phyloP scores from a whole-genome alignment of 2,888 invertebrate species.

The Cephus runcator region DNA sequence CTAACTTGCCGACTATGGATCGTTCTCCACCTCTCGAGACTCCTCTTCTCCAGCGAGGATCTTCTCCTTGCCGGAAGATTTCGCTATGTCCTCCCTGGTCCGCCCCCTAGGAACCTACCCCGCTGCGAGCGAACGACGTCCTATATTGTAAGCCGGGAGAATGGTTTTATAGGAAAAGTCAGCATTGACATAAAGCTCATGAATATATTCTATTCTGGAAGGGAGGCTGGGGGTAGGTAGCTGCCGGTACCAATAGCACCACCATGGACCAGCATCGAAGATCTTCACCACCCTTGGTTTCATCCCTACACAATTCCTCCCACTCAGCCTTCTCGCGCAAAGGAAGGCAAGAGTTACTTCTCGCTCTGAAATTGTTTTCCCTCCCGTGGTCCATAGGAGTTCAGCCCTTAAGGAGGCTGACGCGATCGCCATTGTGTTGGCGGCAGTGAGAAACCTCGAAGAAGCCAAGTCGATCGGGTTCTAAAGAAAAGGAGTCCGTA shows the following conservation, averaged over 20 bases:
- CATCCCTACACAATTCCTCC: background rate
- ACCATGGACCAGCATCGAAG: background rate
- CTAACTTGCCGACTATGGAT: constrained; percentile 56
- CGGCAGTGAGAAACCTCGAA: background rate
- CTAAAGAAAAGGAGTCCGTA: background rate
- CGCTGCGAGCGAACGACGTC: background rate
- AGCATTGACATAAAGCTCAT: constrained; percentile 37
- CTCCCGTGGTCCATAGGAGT: background rate
- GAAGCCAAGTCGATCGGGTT: background rate
- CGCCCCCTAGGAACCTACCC: background rate
- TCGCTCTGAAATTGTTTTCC: background rate
- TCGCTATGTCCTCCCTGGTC: background rate
- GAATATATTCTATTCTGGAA: constrained; percentile 30
- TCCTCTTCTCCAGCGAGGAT: background rate
- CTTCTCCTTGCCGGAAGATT: background rate
- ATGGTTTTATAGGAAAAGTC: constrained; percentile 34
- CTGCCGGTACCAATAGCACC: background rate
- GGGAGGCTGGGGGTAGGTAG: background rate
- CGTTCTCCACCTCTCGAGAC: constrained; percentile 24
- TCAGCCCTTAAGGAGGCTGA: background rate
- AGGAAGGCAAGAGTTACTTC: background rate
- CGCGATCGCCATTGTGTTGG: background rate
- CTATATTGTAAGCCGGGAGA: background rate
- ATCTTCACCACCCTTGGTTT: background rate
- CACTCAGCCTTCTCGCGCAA: background rate